Evolutionary conservation across 2,113 vertebrate species (phyloP).

Genomic region (Amazona guildingii): DNA sequence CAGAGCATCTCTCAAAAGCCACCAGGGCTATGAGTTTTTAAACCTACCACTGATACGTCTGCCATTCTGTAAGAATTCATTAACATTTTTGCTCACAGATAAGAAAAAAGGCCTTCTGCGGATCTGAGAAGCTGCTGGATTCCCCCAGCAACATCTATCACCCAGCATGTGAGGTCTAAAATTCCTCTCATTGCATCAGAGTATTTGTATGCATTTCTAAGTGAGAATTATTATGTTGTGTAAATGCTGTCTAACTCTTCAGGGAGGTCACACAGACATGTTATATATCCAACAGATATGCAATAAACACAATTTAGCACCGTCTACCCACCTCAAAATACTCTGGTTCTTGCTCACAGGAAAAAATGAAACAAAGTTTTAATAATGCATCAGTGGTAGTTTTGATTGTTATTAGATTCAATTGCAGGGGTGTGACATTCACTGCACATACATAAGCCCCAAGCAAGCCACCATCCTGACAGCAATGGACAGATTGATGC

Average conservation of each 20-base stretch:
- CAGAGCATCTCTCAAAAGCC: not conserved
- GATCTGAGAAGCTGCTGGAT: not conserved
- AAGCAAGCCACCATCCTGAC: not conserved
- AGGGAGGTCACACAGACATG: constrained; percentile 11
- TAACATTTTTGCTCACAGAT: not conserved
- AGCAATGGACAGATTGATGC: not conserved
- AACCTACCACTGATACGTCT: not conserved
- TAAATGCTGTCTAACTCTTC: constrained; percentile 39
- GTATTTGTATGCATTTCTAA: constrained; percentile 27
- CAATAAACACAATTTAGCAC: constrained; percentile 35
- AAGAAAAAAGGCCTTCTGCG: not conserved
- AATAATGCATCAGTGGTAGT: not conserved
- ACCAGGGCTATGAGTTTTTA: not conserved
- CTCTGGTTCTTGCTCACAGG: not conserved
- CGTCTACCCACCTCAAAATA: not conserved
- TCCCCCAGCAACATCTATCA: not conserved
- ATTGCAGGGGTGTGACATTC: not conserved
- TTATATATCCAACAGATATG: constrained; percentile 24
- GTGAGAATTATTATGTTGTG: not conserved
- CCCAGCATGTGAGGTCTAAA: not conserved
- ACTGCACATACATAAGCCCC: not conserved
- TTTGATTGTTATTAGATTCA: not conserved
- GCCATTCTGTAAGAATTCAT: not conserved
- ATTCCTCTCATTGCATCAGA: not conserved
- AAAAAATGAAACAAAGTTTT: not conserved